These are phyloP conservation scores for Esox masquinongy DNA, from an alignment of 2,797 vertebrate species.

Conservation along the genomic window DNA sequence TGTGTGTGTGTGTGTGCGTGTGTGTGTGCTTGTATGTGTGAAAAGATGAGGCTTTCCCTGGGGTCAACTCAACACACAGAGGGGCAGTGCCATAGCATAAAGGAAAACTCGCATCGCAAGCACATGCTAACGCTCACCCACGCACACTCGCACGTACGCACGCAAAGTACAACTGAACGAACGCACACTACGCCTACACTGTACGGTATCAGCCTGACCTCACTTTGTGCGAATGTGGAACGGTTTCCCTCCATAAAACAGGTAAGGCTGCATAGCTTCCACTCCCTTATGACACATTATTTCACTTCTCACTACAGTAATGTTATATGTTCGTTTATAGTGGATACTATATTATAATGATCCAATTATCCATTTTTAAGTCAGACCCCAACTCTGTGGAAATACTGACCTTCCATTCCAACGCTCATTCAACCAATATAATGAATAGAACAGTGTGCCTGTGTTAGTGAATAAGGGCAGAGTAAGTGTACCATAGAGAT, in stretches of 20 bases:
- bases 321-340: too few species aligned
- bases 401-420: background rate
- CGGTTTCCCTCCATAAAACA: slow-evolving; percentile 25
- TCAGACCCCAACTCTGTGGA: background rate
- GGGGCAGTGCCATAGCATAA: background rate
- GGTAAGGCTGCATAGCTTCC: slow-evolving; percentile 19
- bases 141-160: background rate
- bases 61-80: background rate
- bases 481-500: too few species aligned
- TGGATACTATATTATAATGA: background rate
- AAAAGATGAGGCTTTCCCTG: background rate
- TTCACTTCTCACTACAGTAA: too few species aligned
- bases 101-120: too few species aligned
- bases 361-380: background rate
- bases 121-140: too few species aligned
- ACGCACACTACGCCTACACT: background rate
- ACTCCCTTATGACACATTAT: background rate
- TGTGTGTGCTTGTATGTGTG: background rate
- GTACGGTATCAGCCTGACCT: slow-evolving; percentile 49
- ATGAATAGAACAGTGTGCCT: too few species aligned
- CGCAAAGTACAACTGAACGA: too few species aligned
- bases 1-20: too few species aligned
- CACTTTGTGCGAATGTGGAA: slow-evolving; percentile 9
- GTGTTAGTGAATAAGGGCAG: too few species aligned
- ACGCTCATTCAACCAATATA: background rate